Conservation (phyloP, 2,888 invertebrate species). For the Morpho helenor region DNA sequence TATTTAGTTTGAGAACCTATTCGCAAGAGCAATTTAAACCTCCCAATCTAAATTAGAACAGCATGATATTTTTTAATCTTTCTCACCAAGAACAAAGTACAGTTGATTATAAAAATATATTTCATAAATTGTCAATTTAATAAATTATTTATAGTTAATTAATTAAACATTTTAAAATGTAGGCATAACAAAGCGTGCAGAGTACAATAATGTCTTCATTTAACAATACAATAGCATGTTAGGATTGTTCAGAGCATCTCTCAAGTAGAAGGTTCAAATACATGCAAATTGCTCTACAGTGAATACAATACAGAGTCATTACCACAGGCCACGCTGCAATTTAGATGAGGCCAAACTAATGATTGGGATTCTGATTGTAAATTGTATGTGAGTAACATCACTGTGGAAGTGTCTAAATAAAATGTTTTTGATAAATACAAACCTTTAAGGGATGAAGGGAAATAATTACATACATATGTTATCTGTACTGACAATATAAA, state of each 20-base stretch:
- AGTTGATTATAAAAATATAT: no score
- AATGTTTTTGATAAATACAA: neutral
- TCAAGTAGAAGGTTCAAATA: slow-evolving; percentile 35
- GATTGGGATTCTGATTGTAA: slow-evolving; percentile 24
- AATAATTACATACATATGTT: no score
- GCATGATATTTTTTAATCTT: no score
- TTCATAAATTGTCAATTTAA: no score
- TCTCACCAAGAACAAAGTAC: no score
- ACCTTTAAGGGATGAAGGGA: no score
- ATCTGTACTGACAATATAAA: no score
- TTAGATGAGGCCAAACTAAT: slow-evolving; percentile 49
- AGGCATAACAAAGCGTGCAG: slow-evolving; percentile 12
- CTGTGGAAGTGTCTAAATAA: slow-evolving; percentile 3
- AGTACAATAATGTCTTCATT: slow-evolving; percentile 34
- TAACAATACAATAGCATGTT: slow-evolving; percentile 34
- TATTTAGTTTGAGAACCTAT: no score
- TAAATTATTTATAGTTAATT: neutral
- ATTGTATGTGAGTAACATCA: slow-evolving; percentile 11
- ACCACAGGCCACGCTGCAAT: slow-evolving; percentile 41
- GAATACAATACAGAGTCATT: slow-evolving; percentile 49
- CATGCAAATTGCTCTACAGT: slow-evolving; percentile 52
- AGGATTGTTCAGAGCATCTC: slow-evolving; percentile 24
- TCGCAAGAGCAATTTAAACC: no score
- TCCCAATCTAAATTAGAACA: no score
- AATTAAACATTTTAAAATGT: neutral